Percentiles rank a stretch among this genome's conserved stretches.
Evolutionary conservation across 2,797 vertebrate genomes (phyloP).

Genomic region (Neosilurus mollespiculum): DNA sequence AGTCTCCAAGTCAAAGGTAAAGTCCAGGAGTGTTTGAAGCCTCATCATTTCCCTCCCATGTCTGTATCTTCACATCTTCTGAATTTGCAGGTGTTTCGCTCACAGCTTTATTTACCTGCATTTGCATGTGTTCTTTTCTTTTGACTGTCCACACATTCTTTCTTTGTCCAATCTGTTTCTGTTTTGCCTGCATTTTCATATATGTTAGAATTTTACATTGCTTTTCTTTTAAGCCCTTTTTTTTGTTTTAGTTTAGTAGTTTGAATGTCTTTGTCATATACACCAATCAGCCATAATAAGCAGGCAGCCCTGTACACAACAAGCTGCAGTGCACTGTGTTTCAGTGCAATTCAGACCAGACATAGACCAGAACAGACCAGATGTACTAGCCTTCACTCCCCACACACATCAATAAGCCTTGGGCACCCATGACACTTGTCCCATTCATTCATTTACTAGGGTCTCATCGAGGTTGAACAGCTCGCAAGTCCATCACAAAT

Average conservation of each 20-base stretch:
- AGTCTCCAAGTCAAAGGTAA: slow-evolving; percentile 90
- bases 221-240: background rate
- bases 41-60: slow-evolving; percentile 7
- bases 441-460: too few species aligned
- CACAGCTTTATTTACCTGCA: slow-evolving; percentile 25
- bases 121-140: slow-evolving; percentile 43
- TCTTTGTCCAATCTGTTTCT: slow-evolving; percentile 35
- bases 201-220: slow-evolving; percentile 1
- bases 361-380: too few species aligned
- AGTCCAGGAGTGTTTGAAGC: slow-evolving; percentile 43
- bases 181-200: slow-evolving; percentile 44
- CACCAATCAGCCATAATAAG: too few species aligned
- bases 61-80: background rate
- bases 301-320: too few species aligned
- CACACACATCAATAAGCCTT: too few species aligned
- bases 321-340: too few species aligned
- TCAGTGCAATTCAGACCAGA: too few species aligned
- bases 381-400: too few species aligned
- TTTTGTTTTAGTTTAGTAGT: background rate
- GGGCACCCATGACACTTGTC: too few species aligned
- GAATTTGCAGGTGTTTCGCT: slow-evolving; percentile 11
- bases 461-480: too few species aligned
- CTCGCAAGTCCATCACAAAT: too few species aligned
- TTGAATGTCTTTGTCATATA: background rate
- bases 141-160: slow-evolving; percentile 19